Percentiles rank a stretch among this genome's conserved stretches.
These are phyloP conservation scores for Eupsilia transversa DNA, from an alignment of 2,888 invertebrate species.

Conservation along the genomic window DNA sequence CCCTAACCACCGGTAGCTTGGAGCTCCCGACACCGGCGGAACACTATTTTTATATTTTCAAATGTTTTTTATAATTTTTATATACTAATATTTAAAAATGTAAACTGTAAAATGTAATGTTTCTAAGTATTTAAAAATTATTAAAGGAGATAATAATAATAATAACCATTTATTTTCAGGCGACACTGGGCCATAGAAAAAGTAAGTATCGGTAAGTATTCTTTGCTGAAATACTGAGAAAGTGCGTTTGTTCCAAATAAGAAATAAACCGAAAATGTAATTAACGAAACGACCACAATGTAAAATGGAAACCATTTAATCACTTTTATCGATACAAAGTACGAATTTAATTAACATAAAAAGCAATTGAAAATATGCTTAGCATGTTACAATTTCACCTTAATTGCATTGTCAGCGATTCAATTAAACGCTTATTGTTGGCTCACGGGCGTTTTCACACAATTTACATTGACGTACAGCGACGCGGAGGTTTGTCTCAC, in stretches of 20 bases:
- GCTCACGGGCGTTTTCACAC: slow-evolving; percentile 64
- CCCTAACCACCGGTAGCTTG: too few species aligned
- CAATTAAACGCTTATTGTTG: slow-evolving; percentile 65
- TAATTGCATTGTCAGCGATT: slow-evolving; percentile 65
- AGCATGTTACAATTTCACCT: slow-evolving; percentile 55
- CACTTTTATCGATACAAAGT: slow-evolving; percentile 12
- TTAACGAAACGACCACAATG: slow-evolving; percentile 1
- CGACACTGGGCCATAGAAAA: too few species aligned
- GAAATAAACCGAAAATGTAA: neutral
- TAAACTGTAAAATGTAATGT: too few species aligned
- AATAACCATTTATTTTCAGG: too few species aligned
- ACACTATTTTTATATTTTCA: too few species aligned
- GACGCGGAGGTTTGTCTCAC: slow-evolving; percentile 51
- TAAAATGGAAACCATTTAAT: slow-evolving; percentile 11
- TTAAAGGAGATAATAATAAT: too few species aligned
- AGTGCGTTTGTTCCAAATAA: neutral
- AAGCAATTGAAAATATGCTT: slow-evolving; percentile 32
- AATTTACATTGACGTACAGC: slow-evolving; percentile 71
- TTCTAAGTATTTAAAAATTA: too few species aligned
- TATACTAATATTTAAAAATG: too few species aligned
- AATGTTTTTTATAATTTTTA: too few species aligned
- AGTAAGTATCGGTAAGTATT: too few species aligned
- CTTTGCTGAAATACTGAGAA: neutral
- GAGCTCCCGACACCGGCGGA: too few species aligned
- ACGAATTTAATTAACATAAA: slow-evolving; percentile 42